phyloP scores from a whole-genome alignment of 1,140 invertebrate genomes.

The Linepithema humile region DNA sequence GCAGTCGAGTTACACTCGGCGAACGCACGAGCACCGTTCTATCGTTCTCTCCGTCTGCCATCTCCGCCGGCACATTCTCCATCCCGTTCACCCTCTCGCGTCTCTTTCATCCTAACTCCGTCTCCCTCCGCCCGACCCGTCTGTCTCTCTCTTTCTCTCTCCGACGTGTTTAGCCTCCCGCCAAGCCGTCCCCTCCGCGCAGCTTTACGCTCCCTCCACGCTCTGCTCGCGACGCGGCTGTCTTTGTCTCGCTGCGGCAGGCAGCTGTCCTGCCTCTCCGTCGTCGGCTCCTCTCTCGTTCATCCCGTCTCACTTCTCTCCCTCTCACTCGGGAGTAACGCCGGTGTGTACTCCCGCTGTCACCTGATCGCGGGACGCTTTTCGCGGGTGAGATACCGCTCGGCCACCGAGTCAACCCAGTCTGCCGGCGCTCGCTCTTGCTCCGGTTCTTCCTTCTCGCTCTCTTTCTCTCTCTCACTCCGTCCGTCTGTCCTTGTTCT shows the following conservation, averaged over 20 bases:
- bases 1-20: conserved; percentile 67
- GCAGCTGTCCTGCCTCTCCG: conserved; percentile 65
- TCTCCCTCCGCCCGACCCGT: conserved; percentile 21
- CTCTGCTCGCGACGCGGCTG: conserved; percentile 59
- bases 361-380: conserved; percentile 82
- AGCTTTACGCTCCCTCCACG: conserved; percentile 58
- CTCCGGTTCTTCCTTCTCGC: conserved; percentile 53
- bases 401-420: conserved; percentile 81
- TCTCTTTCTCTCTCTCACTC: conserved; percentile 38
- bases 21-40: conserved; percentile 65
- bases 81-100: conserved; percentile 34
- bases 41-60: conserved; percentile 52
- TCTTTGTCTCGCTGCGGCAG: conserved; percentile 55
- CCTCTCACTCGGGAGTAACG: conserved; percentile 68
- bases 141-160: conserved; percentile 13
- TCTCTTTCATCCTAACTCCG: conserved; percentile 11
- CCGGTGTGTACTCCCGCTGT: conserved; percentile 77
- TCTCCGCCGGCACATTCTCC: conserved; percentile 34
- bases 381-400: conserved; percentile 82
- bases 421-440: conserved; percentile 71
- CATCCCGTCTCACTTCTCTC: conserved; percentile 60
- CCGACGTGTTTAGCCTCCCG: conserved; percentile 63
- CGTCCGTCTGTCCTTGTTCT: conserved; percentile 20
- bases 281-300: conserved; percentile 66
- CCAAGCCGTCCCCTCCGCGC: conserved; percentile 18